phyloP scores from a whole-genome alignment of 2,113 vertebrate genomes.

The Meles meles region DNA sequence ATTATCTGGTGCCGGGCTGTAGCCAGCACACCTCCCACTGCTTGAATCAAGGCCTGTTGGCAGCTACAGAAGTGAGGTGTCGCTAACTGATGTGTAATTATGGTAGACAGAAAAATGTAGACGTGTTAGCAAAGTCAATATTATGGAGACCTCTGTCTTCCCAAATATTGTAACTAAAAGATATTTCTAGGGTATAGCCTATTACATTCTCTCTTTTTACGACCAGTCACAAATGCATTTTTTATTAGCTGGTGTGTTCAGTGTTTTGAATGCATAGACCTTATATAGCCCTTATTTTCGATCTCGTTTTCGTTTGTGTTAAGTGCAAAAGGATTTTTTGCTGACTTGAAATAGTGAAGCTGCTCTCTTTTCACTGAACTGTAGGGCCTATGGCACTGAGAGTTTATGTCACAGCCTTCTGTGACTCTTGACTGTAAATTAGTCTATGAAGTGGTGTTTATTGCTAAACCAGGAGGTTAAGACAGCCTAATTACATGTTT shows the following conservation, averaged over 20 bases:
- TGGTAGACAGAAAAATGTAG: conserved; percentile 75
- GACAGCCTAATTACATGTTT: conserved; percentile 87
- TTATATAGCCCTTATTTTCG: conserved; percentile 79
- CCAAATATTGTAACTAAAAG: conserved; percentile 66
- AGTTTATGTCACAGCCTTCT: conserved; percentile 77
- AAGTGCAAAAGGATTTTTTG: conserved; percentile 81
- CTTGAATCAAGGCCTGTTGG: conserved; percentile 55
- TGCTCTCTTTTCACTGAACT: conserved; percentile 78
- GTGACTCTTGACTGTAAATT: conserved; percentile 84
- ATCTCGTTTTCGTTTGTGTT: conserved; percentile 77
- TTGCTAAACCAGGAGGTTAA: conserved; percentile 85
- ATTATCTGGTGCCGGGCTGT: conserved; percentile 17
- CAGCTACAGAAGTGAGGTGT: conserved; percentile 60
- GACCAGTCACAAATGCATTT: conserved; percentile 80
- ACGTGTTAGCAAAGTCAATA: conserved; percentile 83
- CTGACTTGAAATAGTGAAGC: conserved; percentile 83
- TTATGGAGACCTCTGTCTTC: conserved; percentile 79
- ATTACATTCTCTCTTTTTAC: conserved; percentile 83
- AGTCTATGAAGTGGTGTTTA: conserved; percentile 86
- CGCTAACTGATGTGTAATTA: conserved; percentile 73
- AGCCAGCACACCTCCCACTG: neutral
- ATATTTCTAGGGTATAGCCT: conserved; percentile 78
- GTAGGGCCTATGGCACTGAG: conserved; percentile 61
- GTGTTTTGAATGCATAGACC: conserved; percentile 79
- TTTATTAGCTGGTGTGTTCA: conserved; percentile 83